A percentile compares a stretch with the other conserved stretches of the same genome.
Conservation (phyloP, 2,113 vertebrate species). For the Bufo bufo region DNA sequence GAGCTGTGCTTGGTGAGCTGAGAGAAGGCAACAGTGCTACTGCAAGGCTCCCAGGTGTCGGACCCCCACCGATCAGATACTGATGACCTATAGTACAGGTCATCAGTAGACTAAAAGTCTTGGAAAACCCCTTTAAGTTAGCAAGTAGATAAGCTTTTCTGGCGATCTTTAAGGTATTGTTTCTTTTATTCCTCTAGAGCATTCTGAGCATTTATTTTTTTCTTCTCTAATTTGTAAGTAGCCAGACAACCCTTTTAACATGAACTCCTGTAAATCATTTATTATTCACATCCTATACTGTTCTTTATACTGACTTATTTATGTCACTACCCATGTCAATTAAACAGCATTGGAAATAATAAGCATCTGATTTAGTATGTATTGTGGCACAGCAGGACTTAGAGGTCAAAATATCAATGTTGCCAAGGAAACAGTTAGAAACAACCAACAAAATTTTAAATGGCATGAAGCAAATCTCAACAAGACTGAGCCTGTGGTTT, state of each 20-base stretch:
- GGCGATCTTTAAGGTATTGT: too few relatives aligned
- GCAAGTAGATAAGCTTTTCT: too few relatives aligned
- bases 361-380: background rate
- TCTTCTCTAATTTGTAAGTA: too few relatives aligned
- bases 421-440: constrained; percentile 6
- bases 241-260: background rate
- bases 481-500: background rate
- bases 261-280: background rate
- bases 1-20: too few relatives aligned
- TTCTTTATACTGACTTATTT: background rate
- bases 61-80: too few relatives aligned
- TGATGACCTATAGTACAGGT: too few relatives aligned
- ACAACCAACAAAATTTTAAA: background rate
- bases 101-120: too few relatives aligned
- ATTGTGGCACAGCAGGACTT: background rate
- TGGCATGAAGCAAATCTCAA: background rate
- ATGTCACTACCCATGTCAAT: background rate
- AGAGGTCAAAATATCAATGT: background rate
- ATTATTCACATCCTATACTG: background rate
- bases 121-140: too few relatives aligned
- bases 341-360: background rate
- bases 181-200: too few relatives aligned
- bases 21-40: too few relatives aligned
- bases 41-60: too few relatives aligned
- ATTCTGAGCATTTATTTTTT: too few relatives aligned